Conservation (phyloP, 2,888 invertebrate species). For the Acholoe squamosa region DNA sequence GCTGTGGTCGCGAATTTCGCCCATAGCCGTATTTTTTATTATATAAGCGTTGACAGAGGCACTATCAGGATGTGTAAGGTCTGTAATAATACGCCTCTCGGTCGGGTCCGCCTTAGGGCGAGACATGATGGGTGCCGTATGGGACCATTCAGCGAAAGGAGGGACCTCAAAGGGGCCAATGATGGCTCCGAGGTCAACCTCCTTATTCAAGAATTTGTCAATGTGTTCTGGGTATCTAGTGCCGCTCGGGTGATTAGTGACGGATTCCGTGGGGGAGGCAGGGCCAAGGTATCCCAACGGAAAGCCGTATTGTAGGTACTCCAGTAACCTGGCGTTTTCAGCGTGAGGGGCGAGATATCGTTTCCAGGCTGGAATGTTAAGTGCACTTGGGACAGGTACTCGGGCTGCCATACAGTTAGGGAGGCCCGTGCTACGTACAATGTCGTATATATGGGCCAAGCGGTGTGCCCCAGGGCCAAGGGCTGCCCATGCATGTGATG, state of each 20-base stretch:
- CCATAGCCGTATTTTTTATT: not conserved
- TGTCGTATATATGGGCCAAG: too few species aligned
- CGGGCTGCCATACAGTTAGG: not conserved
- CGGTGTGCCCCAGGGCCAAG: too few species aligned
- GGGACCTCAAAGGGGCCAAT: not conserved
- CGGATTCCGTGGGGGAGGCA: not conserved
- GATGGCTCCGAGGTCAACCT: not conserved
- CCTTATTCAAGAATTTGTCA: not conserved
- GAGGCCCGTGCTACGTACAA: not conserved
- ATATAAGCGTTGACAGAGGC: not conserved
- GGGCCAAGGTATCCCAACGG: not conserved
- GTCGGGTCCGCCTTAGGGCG: not conserved
- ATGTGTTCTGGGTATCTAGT: not conserved
- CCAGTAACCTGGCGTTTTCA: not conserved
- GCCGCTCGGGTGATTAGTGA: not conserved
- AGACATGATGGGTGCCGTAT: not conserved
- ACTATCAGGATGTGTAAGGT: not conserved
- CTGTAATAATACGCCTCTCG: not conserved
- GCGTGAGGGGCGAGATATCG: not conserved
- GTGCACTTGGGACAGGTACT: not conserved
- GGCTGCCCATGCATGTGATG: too few species aligned
- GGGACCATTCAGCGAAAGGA: not conserved
- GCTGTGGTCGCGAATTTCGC: not conserved
- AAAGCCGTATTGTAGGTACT: not conserved
- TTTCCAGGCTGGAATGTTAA: not conserved